A percentile compares a stretch with the other conserved stretches of the same genome.
Evolutionary conservation across 2,888 invertebrate genomes (phyloP).

Genomic region (Volucella inanis): DNA sequence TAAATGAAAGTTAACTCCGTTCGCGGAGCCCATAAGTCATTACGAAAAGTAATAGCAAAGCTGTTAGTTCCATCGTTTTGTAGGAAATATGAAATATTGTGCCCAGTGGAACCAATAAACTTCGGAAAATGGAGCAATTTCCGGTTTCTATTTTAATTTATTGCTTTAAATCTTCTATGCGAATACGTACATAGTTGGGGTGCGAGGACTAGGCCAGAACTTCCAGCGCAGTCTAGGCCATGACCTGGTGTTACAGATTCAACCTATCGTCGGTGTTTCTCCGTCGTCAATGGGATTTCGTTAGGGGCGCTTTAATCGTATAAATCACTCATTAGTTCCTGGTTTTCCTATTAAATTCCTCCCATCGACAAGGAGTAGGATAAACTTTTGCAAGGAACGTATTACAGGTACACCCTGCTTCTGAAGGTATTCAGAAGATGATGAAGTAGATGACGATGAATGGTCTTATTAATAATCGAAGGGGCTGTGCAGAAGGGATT

Average conservation of each 20-base stretch:
- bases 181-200: slow-evolving; percentile 28
- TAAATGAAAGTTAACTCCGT: slow-evolving; percentile 48
- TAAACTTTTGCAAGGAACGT: slow-evolving; percentile 6
- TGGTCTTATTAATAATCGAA: too few species aligned
- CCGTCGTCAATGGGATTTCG: neutral
- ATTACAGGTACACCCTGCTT: too few species aligned
- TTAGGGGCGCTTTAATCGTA: slow-evolving; percentile 67
- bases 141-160: slow-evolving; percentile 60
- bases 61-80: slow-evolving; percentile 74
- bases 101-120: slow-evolving; percentile 74
- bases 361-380: neutral
- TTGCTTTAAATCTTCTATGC: slow-evolving; percentile 46
- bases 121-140: slow-evolving; percentile 69
- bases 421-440: too few species aligned
- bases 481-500: too few species aligned
- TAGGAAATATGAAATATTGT: slow-evolving; percentile 71
- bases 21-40: slow-evolving; percentile 67
- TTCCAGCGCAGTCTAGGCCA: slow-evolving; percentile 45
- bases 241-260: slow-evolving; percentile 66
- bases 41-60: slow-evolving; percentile 71
- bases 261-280: slow-evolving; percentile 3
- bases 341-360: slow-evolving; percentile 3
- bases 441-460: too few species aligned
- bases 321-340: slow-evolving; percentile 71
- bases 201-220: neutral